Evolutionary conservation across 2,113 vertebrate genomes (phyloP).

Genomic region (Odobenus rosmarus): DNA sequence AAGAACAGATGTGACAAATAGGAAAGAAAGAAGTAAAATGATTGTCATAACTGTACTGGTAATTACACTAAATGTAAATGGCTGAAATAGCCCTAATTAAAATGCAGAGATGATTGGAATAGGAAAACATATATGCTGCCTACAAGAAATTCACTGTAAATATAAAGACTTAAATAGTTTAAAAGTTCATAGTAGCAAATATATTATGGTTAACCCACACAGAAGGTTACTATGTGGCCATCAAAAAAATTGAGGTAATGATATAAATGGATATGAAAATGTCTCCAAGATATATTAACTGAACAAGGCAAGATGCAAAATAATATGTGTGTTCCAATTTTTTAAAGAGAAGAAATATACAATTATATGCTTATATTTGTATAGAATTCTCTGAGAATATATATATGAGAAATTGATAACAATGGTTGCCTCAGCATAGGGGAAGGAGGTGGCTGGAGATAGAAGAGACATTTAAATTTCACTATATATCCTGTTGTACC

Average conservation of each 20-base stretch:
- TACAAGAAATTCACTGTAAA: not conserved
- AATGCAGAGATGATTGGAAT: not conserved
- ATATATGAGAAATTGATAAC: not conserved
- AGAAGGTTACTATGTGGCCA: not conserved
- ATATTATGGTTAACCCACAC: not conserved
- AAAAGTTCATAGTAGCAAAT: not conserved
- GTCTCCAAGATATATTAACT: not conserved
- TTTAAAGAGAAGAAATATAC: not conserved
- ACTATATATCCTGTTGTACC: not conserved
- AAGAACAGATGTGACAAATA: not conserved
- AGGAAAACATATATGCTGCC: not conserved
- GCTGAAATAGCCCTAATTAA: not conserved
- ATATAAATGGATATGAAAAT: not conserved
- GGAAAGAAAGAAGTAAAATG: not conserved
- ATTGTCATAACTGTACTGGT: not conserved
- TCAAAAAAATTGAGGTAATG: not conserved
- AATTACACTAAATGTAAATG: not conserved
- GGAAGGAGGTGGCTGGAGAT: not conserved
- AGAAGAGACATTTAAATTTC: not conserved
- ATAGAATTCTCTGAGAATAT: not conserved
- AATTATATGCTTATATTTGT: not conserved
- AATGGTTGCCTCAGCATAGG: not conserved
- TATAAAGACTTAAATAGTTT: not conserved
- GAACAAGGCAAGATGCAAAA: not conserved
- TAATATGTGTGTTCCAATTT: not conserved